These are phyloP conservation scores for Macroramphosus scolopax DNA, from an alignment of 2,797 vertebrate species.

Conservation along the genomic window DNA sequence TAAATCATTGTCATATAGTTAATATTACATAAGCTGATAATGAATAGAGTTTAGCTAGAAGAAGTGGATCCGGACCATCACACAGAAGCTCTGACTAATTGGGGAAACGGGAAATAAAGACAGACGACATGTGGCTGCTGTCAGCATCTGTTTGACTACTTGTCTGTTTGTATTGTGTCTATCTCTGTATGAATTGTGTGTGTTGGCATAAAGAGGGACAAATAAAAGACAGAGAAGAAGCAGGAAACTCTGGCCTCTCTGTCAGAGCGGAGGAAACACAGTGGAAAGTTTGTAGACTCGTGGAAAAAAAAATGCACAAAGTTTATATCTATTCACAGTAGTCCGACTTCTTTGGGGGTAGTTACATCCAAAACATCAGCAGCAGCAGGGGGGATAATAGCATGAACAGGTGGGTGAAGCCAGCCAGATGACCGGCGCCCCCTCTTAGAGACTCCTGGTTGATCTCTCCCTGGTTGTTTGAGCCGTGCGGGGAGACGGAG, in stretches of 20 bases:
- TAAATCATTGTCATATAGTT: slow-evolving; percentile 3
- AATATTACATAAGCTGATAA: slow-evolving; percentile 1
- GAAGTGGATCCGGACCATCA: slow-evolving; percentile 19
- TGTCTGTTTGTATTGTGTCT: slow-evolving; percentile 22
- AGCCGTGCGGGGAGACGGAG: slow-evolving; percentile 32
- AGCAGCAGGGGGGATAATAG: slow-evolving; percentile 52
- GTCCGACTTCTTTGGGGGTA: slow-evolving; percentile 30
- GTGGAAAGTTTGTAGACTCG: slow-evolving; percentile 44
- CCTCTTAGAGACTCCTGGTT: slow-evolving; percentile 88
- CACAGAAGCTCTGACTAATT: slow-evolving; percentile 12
- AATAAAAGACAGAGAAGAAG: slow-evolving; percentile 58
- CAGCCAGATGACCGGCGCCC: slow-evolving; percentile 22
- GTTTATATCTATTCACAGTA: slow-evolving; percentile 53
- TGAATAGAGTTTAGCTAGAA: background rate
- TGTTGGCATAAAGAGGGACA: slow-evolving; percentile 31
- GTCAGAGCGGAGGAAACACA: slow-evolving; percentile 40
- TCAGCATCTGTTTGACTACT: slow-evolving; percentile 29
- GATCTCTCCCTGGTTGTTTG: slow-evolving; percentile 70
- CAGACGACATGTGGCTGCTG: slow-evolving; percentile 20
- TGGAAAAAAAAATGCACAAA: slow-evolving; percentile 48
- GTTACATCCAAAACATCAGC: slow-evolving; percentile 58
- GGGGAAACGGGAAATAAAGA: slow-evolving; percentile 13
- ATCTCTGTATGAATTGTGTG: slow-evolving; percentile 23
- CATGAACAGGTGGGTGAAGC: slow-evolving; percentile 20
- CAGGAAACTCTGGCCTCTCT: slow-evolving; percentile 56